phyloP scores from a whole-genome alignment of 2,797 vertebrate species.

The Chelonia mydas region DNA sequence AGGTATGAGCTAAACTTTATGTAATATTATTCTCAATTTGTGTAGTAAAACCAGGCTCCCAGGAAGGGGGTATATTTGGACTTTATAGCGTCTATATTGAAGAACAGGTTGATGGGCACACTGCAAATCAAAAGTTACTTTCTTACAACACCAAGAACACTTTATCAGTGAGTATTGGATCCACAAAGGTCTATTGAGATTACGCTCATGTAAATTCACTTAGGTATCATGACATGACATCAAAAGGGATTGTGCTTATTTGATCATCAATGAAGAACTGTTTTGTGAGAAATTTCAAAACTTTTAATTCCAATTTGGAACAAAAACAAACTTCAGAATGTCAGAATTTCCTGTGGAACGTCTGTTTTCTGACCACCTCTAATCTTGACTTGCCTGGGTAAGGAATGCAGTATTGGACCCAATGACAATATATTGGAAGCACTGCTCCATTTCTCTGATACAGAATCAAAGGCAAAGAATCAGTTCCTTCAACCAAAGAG shows the following conservation, averaged over 20 bases:
- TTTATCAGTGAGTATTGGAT: background rate
- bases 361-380: accelerated
- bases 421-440: background rate
- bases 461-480: constrained; percentile 17
- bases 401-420: background rate
- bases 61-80: background rate
- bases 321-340: background rate
- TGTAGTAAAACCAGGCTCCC: background rate
- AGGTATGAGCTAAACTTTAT: background rate
- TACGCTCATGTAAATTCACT: background rate
- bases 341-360: background rate
- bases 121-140: background rate
- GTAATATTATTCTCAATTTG: background rate
- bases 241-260: background rate
- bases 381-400: background rate
- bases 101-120: background rate
- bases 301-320: background rate
- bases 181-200: background rate
- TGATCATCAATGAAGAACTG: background rate
- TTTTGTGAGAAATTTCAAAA: background rate
- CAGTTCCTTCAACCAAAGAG: background rate
- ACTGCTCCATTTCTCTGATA: background rate
- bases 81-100: background rate
- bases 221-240: background rate
- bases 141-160: background rate